Conservation (phyloP, 2,113 vertebrate species). For the Pandion haliaetus region DNA sequence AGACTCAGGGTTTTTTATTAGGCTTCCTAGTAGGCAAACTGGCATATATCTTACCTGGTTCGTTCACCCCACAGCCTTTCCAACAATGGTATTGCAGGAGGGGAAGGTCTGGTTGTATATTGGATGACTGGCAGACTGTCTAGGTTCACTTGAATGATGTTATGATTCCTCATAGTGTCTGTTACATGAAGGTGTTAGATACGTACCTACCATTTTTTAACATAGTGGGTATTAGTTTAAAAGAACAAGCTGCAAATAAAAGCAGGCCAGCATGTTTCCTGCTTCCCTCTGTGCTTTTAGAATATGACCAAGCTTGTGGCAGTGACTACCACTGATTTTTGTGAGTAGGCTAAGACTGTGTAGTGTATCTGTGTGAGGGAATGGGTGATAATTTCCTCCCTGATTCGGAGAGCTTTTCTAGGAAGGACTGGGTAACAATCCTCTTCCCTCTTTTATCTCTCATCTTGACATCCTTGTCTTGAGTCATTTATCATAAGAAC, state of each 20-base stretch:
- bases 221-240: neutral
- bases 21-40: neutral
- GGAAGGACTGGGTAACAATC: neutral
- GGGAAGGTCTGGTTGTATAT: neutral
- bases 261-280: neutral
- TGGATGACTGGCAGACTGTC: neutral
- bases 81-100: neutral
- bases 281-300: neutral
- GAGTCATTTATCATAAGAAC: neutral
- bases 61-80: neutral
- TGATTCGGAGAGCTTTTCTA: neutral
- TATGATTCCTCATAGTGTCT: neutral
- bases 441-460: neutral
- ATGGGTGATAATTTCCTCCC: neutral
- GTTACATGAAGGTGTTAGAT: neutral
- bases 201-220: neutral
- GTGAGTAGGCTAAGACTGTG: neutral
- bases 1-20: neutral
- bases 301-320: neutral
- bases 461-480: neutral
- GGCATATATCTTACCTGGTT: neutral
- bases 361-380: neutral
- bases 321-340: neutral
- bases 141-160: neutral
- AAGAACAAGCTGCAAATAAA: neutral